phyloP scores from a whole-genome alignment of 2,113 vertebrate species.

The Eurypyga helias region DNA sequence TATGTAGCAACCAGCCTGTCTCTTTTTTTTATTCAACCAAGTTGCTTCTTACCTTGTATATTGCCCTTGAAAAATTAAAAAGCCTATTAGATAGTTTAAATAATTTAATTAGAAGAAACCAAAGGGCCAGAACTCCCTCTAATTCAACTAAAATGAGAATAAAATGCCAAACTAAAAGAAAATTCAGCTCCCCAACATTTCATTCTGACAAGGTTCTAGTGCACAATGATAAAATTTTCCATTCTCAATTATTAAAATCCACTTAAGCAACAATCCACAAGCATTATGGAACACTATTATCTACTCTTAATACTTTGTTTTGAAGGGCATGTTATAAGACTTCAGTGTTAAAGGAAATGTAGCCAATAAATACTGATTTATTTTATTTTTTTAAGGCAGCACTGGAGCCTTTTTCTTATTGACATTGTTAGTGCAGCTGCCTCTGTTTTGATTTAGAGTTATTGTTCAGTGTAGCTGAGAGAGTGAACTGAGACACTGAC shows the following conservation, averaged over 20 bases:
- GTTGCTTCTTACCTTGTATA: not conserved
- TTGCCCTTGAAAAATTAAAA: not conserved
- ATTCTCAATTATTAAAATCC: constrained; percentile 55
- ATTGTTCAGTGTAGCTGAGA: constrained; percentile 39
- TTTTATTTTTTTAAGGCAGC: not conserved
- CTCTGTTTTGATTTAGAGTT: constrained; percentile 69
- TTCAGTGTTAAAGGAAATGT: not conserved
- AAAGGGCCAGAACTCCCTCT: not conserved
- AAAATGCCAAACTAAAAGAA: not conserved
- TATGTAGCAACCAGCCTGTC: not conserved
- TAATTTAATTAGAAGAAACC: not conserved
- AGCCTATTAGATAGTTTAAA: not conserved
- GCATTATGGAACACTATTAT: not conserved
- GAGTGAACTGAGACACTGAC: constrained; percentile 28
- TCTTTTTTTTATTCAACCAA: not conserved
- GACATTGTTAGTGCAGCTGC: not conserved
- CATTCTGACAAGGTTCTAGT: not conserved
- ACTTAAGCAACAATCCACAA: constrained; percentile 4
- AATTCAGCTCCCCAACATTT: not conserved
- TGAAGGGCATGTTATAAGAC: not conserved
- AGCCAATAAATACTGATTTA: not conserved
- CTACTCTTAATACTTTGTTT: not conserved
- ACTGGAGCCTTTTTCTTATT: not conserved
- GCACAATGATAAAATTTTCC: not conserved
- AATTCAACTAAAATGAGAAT: not conserved